Base-by-base conservation (phyloP, 92 coral and sea anemone species). In the Scolanthus callimorphus region DNA sequence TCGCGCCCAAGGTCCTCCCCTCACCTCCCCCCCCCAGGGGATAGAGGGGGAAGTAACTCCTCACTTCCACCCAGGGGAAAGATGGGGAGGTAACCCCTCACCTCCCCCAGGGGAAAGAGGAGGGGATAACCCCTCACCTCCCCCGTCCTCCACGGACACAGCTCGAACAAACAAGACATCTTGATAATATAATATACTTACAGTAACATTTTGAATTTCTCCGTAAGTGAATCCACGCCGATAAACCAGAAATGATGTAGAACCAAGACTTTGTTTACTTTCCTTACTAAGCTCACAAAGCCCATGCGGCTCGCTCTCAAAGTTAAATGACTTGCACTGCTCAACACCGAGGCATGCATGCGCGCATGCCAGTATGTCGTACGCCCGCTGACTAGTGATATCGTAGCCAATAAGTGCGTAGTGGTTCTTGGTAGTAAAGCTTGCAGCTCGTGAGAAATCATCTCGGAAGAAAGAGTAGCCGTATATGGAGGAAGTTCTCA, bases 301-400 rank as follows among this genome's bases (percentile, higher is more conserved):
- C 20, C 84, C 85, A 27, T 60, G 61, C 49, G 6, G 22, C 11
- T 45, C 57, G 61, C 81, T 54, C 39, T 77, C 71, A 34, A 65
- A 82, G 68, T 86, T 86, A 28, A 86, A 82, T 1, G 95, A 77
- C 63, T 48, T 25, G 41, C 95, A 86, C 21, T 39, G 69, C 19
- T 57, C 46, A 8, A 29, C 64, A 10, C 55, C 73, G 53, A 86
- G 49, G 49, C 95, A 86, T 12, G 66, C 55, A 1, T 77, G 82
- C 10, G 83, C 90, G 69, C 95, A 86, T 57, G 77, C 41, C 57
- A 86, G 51, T 4, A 82, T 11, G 48, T 65, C 73, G 62, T 27
- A 34, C 24, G 77, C 29, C 74, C 71, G 95, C 82, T 81, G 71
- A 47, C 31, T 49, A 29, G 28, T 48, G 41, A 81, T 60, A n/a